A percentile compares a stretch with the other conserved stretches of the same genome.
These are phyloP conservation scores for Delphinapterus leucas DNA, from an alignment of 2,113 vertebrate genomes.

Conservation along the genomic window DNA sequence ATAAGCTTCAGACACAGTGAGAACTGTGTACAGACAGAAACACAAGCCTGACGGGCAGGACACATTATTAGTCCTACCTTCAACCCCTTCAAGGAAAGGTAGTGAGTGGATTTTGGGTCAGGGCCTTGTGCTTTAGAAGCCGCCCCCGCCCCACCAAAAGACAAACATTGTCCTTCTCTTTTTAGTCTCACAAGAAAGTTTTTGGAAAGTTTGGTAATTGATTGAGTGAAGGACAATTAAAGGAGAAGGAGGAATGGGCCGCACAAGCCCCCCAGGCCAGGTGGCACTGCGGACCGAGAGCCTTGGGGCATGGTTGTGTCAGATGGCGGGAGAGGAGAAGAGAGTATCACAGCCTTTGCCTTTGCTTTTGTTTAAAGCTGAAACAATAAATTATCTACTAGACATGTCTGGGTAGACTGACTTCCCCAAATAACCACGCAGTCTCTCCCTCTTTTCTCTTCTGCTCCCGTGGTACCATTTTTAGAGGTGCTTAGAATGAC, in stretches of 20 bases:
- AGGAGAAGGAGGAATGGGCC: not conserved
- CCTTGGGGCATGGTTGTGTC: accelerated
- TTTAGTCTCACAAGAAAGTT: not conserved
- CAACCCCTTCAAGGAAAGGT: not conserved
- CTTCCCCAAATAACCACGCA: not conserved
- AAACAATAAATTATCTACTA: not conserved
- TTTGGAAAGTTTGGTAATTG: not conserved
- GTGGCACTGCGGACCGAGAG: not conserved
- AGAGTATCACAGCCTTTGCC: not conserved
- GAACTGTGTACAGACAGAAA: not conserved
- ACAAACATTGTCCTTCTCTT: not conserved
- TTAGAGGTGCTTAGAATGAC: not conserved
- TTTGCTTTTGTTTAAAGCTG: not conserved
- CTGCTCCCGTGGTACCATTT: not conserved
- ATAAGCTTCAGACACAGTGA: not conserved
- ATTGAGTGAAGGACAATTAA: not conserved
- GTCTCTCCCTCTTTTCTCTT: not conserved
- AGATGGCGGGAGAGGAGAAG: too few relatives aligned
- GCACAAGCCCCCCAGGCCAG: not conserved
- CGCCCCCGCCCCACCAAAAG: not conserved
- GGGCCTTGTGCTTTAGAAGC: not conserved
- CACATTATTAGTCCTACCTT: not conserved
- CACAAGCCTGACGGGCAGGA: not conserved
- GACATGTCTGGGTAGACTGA: not conserved
- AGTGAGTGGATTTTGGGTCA: not conserved